Percentiles rank a stretch among this genome's conserved stretches.
phyloP scores from a whole-genome alignment of 2,888 invertebrate genomes.

The Hetaerina titia region DNA sequence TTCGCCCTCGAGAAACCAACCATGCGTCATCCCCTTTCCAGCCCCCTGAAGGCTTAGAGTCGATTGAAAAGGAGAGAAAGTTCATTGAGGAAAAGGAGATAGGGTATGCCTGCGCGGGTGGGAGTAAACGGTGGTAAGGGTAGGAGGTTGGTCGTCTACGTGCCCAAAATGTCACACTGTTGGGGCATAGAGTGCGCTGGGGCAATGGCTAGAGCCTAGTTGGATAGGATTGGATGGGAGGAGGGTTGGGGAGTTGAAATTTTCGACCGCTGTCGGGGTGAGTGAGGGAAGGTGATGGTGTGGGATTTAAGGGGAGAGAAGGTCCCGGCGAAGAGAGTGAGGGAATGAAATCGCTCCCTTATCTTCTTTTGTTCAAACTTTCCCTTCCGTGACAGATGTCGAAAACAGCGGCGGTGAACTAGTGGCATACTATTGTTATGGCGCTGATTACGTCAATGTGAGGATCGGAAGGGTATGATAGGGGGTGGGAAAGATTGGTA shows the following conservation, averaged over 20 bases:
- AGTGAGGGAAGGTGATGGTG: neutral
- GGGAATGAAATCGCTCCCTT: constrained; percentile 34
- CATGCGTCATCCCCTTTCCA: neutral
- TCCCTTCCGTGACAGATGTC: constrained; percentile 48
- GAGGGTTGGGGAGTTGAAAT: neutral
- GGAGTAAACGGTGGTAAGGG: neutral
- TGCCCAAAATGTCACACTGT: constrained; percentile 9
- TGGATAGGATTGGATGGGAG: neutral
- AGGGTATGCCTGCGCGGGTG: neutral
- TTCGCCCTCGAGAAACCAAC: neutral
- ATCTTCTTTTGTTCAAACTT: constrained; percentile 50
- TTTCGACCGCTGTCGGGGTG: neutral
- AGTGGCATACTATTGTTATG: constrained; percentile 11
- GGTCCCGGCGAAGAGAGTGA: neutral
- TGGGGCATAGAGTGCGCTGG: neutral
- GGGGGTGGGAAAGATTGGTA: neutral
- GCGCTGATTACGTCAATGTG: constrained; percentile 44
- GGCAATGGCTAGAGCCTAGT: neutral
- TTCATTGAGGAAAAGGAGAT: neutral
- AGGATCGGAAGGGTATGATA: neutral
- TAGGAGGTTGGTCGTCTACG: neutral
- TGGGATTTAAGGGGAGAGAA: neutral
- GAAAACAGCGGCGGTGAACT: constrained; percentile 28
- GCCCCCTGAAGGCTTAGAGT: neutral
- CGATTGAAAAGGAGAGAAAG: neutral